Evolutionary conservation across 2,797 vertebrate genomes (phyloP).

Genomic region (Merluccius polli): DNA sequence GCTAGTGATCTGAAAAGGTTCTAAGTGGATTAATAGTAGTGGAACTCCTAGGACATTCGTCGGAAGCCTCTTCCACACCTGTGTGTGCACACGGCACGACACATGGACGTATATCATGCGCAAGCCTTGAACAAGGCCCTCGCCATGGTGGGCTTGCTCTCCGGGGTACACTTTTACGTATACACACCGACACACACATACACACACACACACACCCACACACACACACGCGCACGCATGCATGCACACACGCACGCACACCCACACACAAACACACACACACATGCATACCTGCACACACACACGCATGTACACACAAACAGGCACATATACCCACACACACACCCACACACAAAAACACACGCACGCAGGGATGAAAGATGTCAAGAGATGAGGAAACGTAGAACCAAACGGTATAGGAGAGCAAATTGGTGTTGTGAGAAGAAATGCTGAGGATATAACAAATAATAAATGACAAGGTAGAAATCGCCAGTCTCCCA

Average conservation of each 20-base stretch:
- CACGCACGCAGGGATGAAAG: conserved; percentile 5
- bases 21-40: conserved; percentile 59
- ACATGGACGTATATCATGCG: conserved; percentile 55
- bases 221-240: neutral
- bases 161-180: conserved; percentile 24
- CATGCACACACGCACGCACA: neutral
- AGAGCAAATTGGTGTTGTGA: conserved; percentile 19
- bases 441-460: conserved; percentile 34
- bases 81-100: conserved; percentile 42
- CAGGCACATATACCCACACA: neutral
- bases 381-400: conserved; percentile 13
- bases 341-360: neutral
- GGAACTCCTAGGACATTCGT: conserved; percentile 39
- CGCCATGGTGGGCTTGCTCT: too few species aligned
- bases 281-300: neutral
- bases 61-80: conserved; percentile 41
- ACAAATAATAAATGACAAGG: conserved; percentile 36
- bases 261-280: neutral
- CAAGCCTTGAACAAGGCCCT: conserved; percentile 52
- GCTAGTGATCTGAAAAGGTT: conserved; percentile 60
- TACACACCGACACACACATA: conserved; percentile 2
- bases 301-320: neutral
- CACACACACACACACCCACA: neutral
- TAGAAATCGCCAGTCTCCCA: conserved; percentile 15
- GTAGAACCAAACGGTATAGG: conserved; percentile 22